Percentiles rank a stretch among this genome's conserved stretches.
Evolutionary conservation across 2,888 invertebrate genomes (phyloP).

Genomic region (Tenthredo distinguenda): DNA sequence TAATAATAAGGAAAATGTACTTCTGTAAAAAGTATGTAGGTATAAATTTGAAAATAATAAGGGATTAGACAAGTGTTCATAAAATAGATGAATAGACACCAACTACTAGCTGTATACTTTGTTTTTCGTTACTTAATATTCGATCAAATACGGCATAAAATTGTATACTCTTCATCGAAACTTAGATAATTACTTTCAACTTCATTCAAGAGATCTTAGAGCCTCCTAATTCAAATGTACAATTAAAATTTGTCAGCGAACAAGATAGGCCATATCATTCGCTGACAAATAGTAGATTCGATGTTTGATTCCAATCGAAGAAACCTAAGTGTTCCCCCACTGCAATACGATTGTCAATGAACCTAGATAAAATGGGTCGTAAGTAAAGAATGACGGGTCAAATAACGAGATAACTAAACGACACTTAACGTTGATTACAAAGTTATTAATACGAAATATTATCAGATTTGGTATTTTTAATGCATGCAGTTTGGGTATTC

Average conservation of each 20-base stretch:
- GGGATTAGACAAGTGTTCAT: slow-evolving; percentile 64
- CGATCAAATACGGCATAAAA: background rate
- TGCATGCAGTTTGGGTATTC: background rate
- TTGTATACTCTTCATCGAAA: background rate
- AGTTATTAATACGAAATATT: slow-evolving; percentile 4
- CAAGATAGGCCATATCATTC: slow-evolving; percentile 65
- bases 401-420: background rate
- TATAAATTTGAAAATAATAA: slow-evolving; percentile 60
- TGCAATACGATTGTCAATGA: slow-evolving; percentile 70
- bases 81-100: slow-evolving; percentile 69
- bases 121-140: background rate
- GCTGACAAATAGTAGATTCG: slow-evolving; percentile 66
- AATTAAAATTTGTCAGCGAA: slow-evolving; percentile 67
- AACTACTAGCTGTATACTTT: slow-evolving; percentile 25
- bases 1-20: slow-evolving; percentile 69
- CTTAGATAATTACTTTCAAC: slow-evolving; percentile 60
- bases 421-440: slow-evolving; percentile 2
- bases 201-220: slow-evolving; percentile 67
- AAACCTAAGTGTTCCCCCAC: slow-evolving; percentile 63
- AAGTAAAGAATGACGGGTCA: slow-evolving; percentile 38
- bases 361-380: slow-evolving; percentile 66
- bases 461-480: background rate
- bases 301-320: slow-evolving; percentile 70
- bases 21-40: slow-evolving; percentile 59
- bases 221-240: slow-evolving; percentile 61